Evolutionary conservation across 2,113 vertebrate species (phyloP).

Genomic region (Microcebus griseorufus): DNA sequence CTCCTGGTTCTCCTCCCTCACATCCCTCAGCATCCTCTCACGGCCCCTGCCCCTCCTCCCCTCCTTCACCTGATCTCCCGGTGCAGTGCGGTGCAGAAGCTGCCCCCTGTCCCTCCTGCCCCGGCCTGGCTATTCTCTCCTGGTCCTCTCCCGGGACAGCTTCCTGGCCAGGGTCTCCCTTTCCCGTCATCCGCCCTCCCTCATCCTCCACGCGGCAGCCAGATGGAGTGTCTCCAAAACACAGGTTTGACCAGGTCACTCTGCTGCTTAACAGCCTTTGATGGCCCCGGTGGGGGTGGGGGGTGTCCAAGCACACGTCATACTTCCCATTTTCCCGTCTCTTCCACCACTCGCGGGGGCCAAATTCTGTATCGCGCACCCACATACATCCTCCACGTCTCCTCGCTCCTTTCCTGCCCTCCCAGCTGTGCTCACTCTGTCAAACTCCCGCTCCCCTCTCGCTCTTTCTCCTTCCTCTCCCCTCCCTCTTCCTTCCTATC

Average conservation of each 20-base stretch:
- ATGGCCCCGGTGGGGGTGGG: background rate
- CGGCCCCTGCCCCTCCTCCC: background rate
- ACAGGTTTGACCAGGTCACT: background rate
- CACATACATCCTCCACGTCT: background rate
- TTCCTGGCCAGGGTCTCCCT: conserved; percentile 43
- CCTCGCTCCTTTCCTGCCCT: background rate
- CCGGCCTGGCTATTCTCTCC: background rate
- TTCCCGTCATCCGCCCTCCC: background rate
- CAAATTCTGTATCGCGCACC: background rate
- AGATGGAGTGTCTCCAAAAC: conserved; percentile 41
- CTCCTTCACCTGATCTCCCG: background rate
- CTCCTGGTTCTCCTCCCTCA: background rate
- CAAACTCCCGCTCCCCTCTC: background rate
- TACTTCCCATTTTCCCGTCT: conserved; percentile 56
- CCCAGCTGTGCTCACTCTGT: background rate
- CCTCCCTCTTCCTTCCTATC: background rate
- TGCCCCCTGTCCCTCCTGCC: background rate
- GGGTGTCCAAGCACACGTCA: background rate
- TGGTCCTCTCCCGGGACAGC: background rate
- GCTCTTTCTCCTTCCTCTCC: no score
- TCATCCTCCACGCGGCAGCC: background rate
- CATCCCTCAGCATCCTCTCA: background rate
- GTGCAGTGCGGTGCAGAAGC: background rate
- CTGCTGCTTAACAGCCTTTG: background rate
- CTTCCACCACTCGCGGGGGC: background rate